Percentiles rank a stretch among this genome's conserved stretches.
These are phyloP conservation scores for Sesamia inferens DNA, from an alignment of 2,888 invertebrate species.

Conservation along the genomic window DNA sequence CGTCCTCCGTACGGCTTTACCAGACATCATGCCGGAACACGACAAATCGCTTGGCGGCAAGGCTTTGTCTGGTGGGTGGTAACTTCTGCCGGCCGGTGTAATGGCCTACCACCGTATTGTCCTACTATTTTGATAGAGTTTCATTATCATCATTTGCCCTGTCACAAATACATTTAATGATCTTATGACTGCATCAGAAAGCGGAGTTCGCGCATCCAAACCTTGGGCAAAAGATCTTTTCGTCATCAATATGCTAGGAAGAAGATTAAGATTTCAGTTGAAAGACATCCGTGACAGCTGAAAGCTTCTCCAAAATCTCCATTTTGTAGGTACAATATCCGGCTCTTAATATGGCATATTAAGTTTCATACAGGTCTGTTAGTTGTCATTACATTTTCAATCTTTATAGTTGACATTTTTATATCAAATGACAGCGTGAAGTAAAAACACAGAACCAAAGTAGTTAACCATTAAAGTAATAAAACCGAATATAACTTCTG, in stretches of 20 bases:
- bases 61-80: no score
- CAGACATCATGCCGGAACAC: no score
- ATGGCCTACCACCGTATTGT: no score
- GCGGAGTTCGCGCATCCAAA: background rate
- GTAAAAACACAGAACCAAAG: no score
- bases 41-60: no score
- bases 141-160: background rate
- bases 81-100: no score
- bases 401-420: no score
- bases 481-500: background rate
- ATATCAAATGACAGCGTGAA: no score
- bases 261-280: background rate
- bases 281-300: background rate
- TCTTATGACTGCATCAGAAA: background rate
- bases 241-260: background rate
- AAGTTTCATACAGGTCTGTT: background rate
- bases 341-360: background rate
- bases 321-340: background rate
- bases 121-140: background rate
- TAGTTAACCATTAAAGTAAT: no score
- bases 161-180: background rate
- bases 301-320: background rate
- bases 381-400: no score
- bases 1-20: no score
- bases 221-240: background rate